Evolutionary conservation across 2,797 vertebrate genomes (phyloP), one percentile per base, ranked within the genome.

Genomic region (Serranus cabrilla): DNA sequence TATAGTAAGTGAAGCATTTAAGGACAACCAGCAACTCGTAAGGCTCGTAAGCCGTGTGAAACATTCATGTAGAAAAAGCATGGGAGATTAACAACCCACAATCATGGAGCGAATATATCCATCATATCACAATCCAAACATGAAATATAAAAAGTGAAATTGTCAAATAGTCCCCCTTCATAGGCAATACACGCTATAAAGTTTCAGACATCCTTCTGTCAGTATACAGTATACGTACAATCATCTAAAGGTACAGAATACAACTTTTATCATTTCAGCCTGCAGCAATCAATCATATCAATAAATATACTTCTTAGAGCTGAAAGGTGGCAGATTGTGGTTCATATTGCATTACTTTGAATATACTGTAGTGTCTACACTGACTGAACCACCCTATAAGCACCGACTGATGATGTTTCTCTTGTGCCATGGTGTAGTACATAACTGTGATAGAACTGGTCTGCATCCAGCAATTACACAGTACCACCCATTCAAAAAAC

Each of bases 1-100:
- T 93, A 95, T 94, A 94, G 90, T 90, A 61, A 84, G 92, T 78
- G 85, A 93, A 94, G 92, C 93, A 87, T 89, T 20, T 91, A 81
- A 86, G 65, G 77, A 93, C 85, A 81, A 92, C 87, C 91, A 88
- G 93, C 88, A 85, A 91, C 46, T 62, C 51, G n/a, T n/a, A n/a
- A 71, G 84, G 88, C 90, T 89, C 52, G 18, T 65, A 56, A 81
- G 89, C 91, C 81, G 40, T 84, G 78, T 90, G 82, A 94, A 87
- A 95, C 92, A 95, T 93, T 94, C 84, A 93, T 90, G 87, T 93
- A 93, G 83, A 92, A 94, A 91, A 93, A 90, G 82, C 70, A 56
- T 64, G 85, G 64, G 85, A 90, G 81, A 88, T 82, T 74, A 84
- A 83, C 81, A 79, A 86, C 82, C 85, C 81, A 81, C 73, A 74